A percentile compares a stretch with the other conserved stretches of the same genome.
Evolutionary conservation across 2,113 vertebrate genomes (phyloP).

Genomic region (Epinephelus cyanopodus): DNA sequence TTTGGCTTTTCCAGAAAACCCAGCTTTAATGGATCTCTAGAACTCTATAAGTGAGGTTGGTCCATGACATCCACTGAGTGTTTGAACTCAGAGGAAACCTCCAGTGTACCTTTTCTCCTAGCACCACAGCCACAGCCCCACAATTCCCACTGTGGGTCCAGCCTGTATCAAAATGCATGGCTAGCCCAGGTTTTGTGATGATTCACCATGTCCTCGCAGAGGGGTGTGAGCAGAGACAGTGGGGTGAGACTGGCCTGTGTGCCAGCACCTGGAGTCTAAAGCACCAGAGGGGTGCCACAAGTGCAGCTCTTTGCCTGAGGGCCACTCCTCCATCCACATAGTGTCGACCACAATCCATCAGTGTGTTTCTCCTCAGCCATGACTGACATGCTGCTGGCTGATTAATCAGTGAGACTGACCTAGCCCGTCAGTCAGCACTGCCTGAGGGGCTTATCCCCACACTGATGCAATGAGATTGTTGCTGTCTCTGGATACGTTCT

Average conservation of each 20-base stretch:
- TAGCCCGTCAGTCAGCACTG: conserved; percentile 18
- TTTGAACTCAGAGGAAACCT: neutral
- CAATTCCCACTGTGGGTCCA: neutral
- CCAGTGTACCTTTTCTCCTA: neutral
- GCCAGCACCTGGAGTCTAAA: conserved; percentile 53
- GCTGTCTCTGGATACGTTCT: neutral
- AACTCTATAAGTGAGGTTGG: neutral
- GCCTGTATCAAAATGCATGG: conserved; percentile 26
- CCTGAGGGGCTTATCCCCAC: conserved; percentile 30
- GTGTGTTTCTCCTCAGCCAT: conserved; percentile 17
- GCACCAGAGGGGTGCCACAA: conserved; percentile 49
- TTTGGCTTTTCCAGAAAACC: too few species aligned
- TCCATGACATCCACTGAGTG: neutral
- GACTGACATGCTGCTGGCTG: conserved; percentile 49
- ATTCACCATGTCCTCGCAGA: neutral
- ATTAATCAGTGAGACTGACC: conserved; percentile 54
- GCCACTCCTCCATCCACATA: conserved; percentile 39
- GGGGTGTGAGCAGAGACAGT: neutral
- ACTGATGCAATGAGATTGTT: conserved; percentile 24
- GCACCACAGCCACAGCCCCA: neutral
- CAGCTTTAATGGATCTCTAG: too few species aligned
- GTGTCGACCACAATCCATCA: conserved; percentile 55
- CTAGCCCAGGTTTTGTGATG: neutral
- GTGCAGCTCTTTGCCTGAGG: conserved; percentile 57
- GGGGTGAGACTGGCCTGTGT: neutral